phyloP scores from a whole-genome alignment of 2,797 vertebrate genomes.

The Myripristis murdjan region DNA sequence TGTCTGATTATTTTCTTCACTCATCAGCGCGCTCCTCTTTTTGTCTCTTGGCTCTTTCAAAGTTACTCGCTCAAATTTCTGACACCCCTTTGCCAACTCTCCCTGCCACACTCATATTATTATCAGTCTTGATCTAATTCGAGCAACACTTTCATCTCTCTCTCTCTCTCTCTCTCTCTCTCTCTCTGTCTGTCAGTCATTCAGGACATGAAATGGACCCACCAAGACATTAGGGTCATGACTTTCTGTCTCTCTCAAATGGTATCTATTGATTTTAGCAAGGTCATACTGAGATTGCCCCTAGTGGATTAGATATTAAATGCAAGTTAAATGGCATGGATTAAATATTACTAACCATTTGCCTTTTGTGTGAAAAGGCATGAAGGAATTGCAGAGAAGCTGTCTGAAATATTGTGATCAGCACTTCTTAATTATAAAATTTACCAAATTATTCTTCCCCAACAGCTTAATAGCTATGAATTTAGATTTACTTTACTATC shows the following conservation, averaged over 20 bases:
- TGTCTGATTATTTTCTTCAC: conserved; percentile 5
- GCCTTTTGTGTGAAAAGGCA: background rate
- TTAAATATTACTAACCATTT: conserved; percentile 23
- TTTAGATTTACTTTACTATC: too few species aligned
- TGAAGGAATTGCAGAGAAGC: background rate
- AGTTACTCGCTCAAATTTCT: conserved; percentile 6
- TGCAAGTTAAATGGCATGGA: conserved; percentile 27
- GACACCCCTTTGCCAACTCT: conserved; percentile 9
- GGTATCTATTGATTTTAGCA: conserved; percentile 47
- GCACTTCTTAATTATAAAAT: too few species aligned
- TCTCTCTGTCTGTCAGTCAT: background rate
- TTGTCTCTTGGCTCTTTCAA: conserved; percentile 15
- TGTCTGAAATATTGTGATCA: too few species aligned
- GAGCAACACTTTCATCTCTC: background rate
- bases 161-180: background rate
- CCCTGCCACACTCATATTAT: conserved; percentile 2
- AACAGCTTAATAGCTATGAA: too few species aligned
- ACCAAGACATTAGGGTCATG: conserved; percentile 40
- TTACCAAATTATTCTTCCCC: too few species aligned
- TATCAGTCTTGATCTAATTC: conserved; percentile 15
- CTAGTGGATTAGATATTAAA: conserved; percentile 1
- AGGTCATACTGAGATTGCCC: conserved; percentile 27
- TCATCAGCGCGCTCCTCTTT: background rate
- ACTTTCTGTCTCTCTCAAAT: conserved; percentile 33
- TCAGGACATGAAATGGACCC: conserved; percentile 36